Evolutionary conservation across 2,113 vertebrate genomes (phyloP).

Genomic region (Cryptoleucopteryx plumbea): DNA sequence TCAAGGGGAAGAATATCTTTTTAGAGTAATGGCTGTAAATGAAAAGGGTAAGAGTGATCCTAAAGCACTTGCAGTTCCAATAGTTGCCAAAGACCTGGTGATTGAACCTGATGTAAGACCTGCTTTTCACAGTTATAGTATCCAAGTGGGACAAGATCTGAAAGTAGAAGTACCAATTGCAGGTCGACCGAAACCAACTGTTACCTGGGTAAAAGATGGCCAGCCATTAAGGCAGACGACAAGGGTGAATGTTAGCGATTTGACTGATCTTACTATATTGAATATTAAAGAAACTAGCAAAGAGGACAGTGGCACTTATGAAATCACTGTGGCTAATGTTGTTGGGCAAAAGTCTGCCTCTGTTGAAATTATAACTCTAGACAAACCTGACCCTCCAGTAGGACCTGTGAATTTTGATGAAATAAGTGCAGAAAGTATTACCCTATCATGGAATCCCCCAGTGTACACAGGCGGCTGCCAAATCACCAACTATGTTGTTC

Average conservation of each 20-base stretch:
- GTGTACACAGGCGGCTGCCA: slow-evolving; percentile 89
- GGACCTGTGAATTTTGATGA: slow-evolving; percentile 95
- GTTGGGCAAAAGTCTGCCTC: slow-evolving; percentile 88
- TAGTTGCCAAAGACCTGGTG: slow-evolving; percentile 92
- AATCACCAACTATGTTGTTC: slow-evolving; percentile 95
- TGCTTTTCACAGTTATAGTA: slow-evolving; percentile 89
- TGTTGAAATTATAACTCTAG: slow-evolving; percentile 90
- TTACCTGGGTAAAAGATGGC: slow-evolving; percentile 91
- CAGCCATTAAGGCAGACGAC: slow-evolving; percentile 89
- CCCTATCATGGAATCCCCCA: slow-evolving; percentile 92
- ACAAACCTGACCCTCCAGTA: slow-evolving; percentile 92
- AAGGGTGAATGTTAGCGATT: slow-evolving; percentile 86
- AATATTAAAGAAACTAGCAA: slow-evolving; percentile 90
- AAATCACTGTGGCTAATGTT: slow-evolving; percentile 84
- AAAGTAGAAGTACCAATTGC: slow-evolving; percentile 88
- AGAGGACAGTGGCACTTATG: slow-evolving; percentile 92
- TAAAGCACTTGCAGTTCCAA: slow-evolving; percentile 87
- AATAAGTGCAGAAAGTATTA: slow-evolving; percentile 92
- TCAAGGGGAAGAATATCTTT: slow-evolving; percentile 92
- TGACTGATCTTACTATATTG: slow-evolving; percentile 77
- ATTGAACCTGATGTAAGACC: slow-evolving; percentile 93
- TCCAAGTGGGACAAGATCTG: slow-evolving; percentile 90
- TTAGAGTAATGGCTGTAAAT: slow-evolving; percentile 93
- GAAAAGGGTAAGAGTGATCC: slow-evolving; percentile 98
- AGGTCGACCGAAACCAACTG: slow-evolving; percentile 91